Conservation (phyloP, 2,113 vertebrate species). For the Azemiops feae region DNA sequence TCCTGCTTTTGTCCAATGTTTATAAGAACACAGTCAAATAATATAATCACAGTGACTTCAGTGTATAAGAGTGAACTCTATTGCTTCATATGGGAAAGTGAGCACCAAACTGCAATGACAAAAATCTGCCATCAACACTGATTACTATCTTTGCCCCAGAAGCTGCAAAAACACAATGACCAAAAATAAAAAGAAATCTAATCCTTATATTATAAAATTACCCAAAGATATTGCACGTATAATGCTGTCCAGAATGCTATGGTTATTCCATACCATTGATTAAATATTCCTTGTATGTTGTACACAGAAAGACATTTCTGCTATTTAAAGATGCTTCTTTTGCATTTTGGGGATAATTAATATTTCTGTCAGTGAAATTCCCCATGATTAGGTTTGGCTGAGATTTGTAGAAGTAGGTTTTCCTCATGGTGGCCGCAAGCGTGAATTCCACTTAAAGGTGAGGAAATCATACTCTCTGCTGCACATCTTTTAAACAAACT, state of each 20-base stretch:
- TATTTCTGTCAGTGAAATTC: neutral
- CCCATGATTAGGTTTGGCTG: slow-evolving; percentile 1
- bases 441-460: neutral
- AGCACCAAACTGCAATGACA: neutral
- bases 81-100: neutral
- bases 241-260: neutral
- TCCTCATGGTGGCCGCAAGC: neutral
- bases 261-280: neutral
- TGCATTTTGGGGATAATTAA: neutral
- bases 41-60: neutral
- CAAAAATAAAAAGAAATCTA: neutral
- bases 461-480: neutral
- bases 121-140: neutral
- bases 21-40: neutral
- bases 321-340: neutral
- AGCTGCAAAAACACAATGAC: neutral
- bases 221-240: neutral
- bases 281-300: neutral
- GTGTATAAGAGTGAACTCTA: neutral
- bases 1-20: neutral
- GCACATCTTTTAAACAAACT: slow-evolving; percentile 17
- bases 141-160: neutral
- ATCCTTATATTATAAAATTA: neutral
- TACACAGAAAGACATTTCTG: neutral
- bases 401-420: neutral